Evolutionary conservation across 2,888 invertebrate species (phyloP).

Genomic region (Elaeidobius kamerunicus): DNA sequence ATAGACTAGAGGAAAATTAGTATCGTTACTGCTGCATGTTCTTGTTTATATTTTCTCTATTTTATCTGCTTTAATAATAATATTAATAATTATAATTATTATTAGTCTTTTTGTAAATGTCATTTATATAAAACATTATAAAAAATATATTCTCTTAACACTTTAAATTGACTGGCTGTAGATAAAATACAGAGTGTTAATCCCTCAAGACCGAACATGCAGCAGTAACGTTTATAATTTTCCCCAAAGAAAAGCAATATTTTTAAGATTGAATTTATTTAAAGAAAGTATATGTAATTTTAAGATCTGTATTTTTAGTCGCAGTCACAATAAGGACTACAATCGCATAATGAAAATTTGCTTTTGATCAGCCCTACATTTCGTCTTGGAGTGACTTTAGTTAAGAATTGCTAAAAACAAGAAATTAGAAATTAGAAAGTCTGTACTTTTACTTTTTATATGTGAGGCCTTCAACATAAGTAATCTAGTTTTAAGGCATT

Average conservation of each 20-base stretch:
- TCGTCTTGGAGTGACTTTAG: constrained; percentile 6
- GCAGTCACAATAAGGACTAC: constrained; percentile 16
- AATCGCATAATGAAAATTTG: constrained; percentile 28
- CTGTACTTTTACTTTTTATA: neutral
- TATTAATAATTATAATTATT: neutral
- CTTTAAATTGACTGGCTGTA: neutral
- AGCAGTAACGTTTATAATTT: constrained; percentile 30
- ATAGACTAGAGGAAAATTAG: constrained; percentile 18
- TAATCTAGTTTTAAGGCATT: no score
- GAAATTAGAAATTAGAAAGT: no score
- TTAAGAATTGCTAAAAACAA: constrained; percentile 24
- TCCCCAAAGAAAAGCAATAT: constrained; percentile 5
- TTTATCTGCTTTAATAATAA: neutral
- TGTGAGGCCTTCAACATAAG: no score
- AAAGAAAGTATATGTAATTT: neutral
- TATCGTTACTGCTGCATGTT: constrained; percentile 30
- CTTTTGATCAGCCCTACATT: constrained; percentile 16
- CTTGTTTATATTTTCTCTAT: neutral
- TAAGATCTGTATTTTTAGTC: constrained; percentile 4
- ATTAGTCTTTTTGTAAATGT: neutral
- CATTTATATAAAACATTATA: neutral
- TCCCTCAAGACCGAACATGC: constrained; percentile 27
- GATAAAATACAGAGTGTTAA: neutral
- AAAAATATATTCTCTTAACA: neutral
- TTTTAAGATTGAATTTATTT: neutral